Conservation (phyloP, 92 coral and sea anemone genomes). For the Nematostella vectensis region DNA sequence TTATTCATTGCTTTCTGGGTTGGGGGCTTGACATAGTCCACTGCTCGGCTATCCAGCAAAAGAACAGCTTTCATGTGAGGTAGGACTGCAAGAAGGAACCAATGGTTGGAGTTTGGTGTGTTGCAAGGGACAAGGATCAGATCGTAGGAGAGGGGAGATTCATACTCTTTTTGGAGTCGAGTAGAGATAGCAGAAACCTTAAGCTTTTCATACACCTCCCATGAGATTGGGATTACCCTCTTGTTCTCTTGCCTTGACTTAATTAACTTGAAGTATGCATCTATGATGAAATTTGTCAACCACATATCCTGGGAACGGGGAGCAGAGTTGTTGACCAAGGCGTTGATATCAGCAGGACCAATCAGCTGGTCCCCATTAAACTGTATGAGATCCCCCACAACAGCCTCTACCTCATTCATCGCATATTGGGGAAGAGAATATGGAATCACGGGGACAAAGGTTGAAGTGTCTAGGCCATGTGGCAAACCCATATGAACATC, state of each 20-base stretch:
- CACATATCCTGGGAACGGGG: slow-evolving; percentile 1
- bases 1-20: too few species aligned
- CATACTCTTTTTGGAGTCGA: too few species aligned
- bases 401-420: not conserved
- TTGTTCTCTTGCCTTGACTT: not conserved
- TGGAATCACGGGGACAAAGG: not conserved
- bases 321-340: slow-evolving; percentile 2
- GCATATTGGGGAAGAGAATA: not conserved
- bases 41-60: too few species aligned
- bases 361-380: slow-evolving; percentile 1
- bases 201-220: slow-evolving; percentile 1
- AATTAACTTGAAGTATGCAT: not conserved
- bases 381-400: not conserved
- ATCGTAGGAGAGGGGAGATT: too few species aligned
- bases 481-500: not conserved
- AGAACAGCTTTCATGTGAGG: too few species aligned
- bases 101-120: slow-evolving; percentile 15
- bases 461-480: not conserved
- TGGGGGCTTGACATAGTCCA: slow-evolving; percentile 21
- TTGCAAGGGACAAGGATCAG: slow-evolving; percentile 34
- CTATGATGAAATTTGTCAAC: slow-evolving; percentile 1
- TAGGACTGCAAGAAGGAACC: slow-evolving; percentile 28
- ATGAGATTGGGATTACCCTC: not conserved
- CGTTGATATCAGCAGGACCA: not conserved
- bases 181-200: too few species aligned